Conservation (phyloP, 2,888 invertebrate genomes). For the Chrysolina oricalcia region DNA sequence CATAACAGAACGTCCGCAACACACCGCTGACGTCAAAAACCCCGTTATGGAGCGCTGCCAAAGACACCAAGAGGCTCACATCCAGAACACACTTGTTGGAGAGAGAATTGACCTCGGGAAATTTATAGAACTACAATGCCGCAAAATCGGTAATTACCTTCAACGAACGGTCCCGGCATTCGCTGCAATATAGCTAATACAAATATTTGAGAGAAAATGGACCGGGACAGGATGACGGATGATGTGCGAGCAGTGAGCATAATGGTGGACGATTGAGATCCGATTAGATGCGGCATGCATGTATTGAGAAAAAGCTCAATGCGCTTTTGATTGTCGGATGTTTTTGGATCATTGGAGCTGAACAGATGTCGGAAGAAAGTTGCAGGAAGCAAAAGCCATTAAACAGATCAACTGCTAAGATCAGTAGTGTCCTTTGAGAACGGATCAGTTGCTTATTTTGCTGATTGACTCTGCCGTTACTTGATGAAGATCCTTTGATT, state of each 20-base stretch:
- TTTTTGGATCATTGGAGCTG: neutral
- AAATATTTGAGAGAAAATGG: constrained; percentile 20
- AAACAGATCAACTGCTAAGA: neutral
- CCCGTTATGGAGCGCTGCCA: constrained; percentile 42
- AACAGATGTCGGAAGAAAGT: neutral
- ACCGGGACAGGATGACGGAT: constrained; percentile 12
- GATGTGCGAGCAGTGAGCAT: neutral
- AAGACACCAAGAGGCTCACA: constrained; percentile 25
- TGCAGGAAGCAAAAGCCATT: neutral
- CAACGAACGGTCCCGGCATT: constrained; percentile 26
- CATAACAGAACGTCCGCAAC: neutral
- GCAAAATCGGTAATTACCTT: constrained; percentile 45
- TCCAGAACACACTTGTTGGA: constrained; percentile 48
- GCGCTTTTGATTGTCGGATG: constrained; percentile 1
- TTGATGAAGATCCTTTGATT: too few species aligned
- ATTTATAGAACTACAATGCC: constrained; percentile 45
- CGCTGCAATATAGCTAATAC: constrained; percentile 3
- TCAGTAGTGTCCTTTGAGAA: too few species aligned
- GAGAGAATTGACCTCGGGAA: constrained; percentile 35
- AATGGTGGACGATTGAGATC: neutral
- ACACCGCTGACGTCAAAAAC: constrained; percentile 14
- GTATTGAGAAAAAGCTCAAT: neutral
- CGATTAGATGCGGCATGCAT: neutral
- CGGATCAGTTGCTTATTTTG: too few species aligned
- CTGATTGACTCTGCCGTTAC: too few species aligned